These are phyloP conservation scores for Rhodophaea formosa DNA, from an alignment of 2,888 invertebrate genomes.

Conservation along the genomic window DNA sequence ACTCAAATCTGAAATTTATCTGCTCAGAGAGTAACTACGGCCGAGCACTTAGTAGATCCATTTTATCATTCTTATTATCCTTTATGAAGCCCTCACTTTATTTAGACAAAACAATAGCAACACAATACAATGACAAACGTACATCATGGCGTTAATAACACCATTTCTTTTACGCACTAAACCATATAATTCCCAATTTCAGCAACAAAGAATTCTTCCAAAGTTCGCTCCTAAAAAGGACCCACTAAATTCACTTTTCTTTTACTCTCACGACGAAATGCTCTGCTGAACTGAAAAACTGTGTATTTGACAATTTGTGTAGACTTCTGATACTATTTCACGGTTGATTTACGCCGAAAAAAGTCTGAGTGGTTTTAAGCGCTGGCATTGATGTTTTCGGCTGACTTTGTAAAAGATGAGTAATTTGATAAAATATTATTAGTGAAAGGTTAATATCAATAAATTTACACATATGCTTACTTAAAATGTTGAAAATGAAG, in stretches of 20 bases:
- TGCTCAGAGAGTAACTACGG: neutral
- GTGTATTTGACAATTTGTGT: slow-evolving; percentile 20
- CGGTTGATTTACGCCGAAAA: neutral
- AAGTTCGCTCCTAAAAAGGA: slow-evolving; percentile 44
- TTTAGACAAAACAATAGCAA: slow-evolving; percentile 9
- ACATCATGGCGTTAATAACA: slow-evolving; percentile 17
- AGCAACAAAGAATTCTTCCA: slow-evolving; percentile 51
- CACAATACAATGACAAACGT: slow-evolving; percentile 13
- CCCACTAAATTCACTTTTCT: slow-evolving; percentile 39
- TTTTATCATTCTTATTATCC: neutral
- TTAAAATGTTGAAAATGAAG: no score
- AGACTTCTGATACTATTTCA: neutral
- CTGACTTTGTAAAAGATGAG: neutral
- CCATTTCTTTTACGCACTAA: slow-evolving; percentile 45
- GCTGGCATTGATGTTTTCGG: neutral
- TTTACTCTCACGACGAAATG: slow-evolving; percentile 20
- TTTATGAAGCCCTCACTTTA: neutral
- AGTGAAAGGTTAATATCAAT: no score
- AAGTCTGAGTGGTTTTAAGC: neutral
- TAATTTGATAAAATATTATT: neutral
- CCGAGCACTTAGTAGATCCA: neutral
- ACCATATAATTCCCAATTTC: slow-evolving; percentile 59
- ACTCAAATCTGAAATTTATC: neutral
- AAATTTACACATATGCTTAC: no score
- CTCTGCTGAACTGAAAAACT: slow-evolving; percentile 18